These are phyloP conservation scores for Leucoraja ocellata DNA, from an alignment of 2,797 vertebrate genomes.

Conservation along the genomic window DNA sequence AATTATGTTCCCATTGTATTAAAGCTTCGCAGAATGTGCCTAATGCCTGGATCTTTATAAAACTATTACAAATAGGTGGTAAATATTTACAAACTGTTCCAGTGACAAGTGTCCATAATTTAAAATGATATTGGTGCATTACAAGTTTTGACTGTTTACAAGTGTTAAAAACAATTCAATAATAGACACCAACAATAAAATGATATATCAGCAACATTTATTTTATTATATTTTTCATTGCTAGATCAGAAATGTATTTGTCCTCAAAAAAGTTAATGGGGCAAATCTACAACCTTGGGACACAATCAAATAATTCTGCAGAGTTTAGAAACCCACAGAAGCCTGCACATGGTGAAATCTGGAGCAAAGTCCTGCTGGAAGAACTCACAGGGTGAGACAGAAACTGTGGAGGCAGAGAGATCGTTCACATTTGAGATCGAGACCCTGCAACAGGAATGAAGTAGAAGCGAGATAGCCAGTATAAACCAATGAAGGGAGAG, in stretches of 20 bases:
- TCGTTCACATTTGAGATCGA: no score
- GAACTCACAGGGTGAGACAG: no score
- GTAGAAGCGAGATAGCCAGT: no score
- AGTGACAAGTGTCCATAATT: neutral
- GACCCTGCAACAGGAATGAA: no score
- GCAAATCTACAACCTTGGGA: no score
- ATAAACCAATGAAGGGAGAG: no score
- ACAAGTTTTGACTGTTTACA: neutral
- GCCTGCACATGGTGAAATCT: no score
- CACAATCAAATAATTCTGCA: neutral
- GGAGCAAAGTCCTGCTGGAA: no score
- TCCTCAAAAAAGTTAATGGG: neutral
- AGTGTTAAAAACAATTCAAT: neutral
- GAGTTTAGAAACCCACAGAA: neutral
- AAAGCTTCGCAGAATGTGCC: conserved; percentile 43
- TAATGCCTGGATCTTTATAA: conserved; percentile 35
- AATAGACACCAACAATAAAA: neutral
- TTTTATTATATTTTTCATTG: neutral
- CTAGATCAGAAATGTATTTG: neutral
- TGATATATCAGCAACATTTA: neutral
- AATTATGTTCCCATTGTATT: conserved; percentile 45
- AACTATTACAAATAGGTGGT: neutral
- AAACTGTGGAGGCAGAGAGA: no score
- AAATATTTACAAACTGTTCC: conserved; percentile 33
- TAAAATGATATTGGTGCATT: neutral